These are phyloP conservation scores for Actinia tenebrosa DNA, from an alignment of 64 coral and sea anemone genomes.

Conservation along the genomic window DNA sequence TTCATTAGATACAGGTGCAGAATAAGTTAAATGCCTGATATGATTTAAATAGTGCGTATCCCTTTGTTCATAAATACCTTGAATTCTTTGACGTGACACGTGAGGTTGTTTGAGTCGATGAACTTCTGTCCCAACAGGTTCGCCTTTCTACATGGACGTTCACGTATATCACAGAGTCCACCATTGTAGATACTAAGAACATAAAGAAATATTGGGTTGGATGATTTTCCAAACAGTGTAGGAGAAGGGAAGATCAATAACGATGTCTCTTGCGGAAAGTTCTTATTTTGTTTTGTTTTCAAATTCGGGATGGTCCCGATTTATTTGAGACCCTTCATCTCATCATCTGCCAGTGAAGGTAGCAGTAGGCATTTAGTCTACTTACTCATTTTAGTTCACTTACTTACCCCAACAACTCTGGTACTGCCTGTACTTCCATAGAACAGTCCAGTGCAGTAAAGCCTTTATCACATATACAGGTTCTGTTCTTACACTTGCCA, in stretches of 20 bases:
- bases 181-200: slow-evolving; percentile 28
- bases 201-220: background rate
- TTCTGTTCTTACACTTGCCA: background rate
- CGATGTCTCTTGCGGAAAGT: too few relatives aligned
- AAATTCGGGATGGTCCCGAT: too few relatives aligned
- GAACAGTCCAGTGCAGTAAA: slow-evolving; percentile 25
- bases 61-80: slow-evolving; percentile 5
- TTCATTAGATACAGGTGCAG: too few relatives aligned
- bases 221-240: too few relatives aligned
- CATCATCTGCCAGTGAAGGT: too few relatives aligned
- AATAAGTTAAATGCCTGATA: too few relatives aligned
- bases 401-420: slow-evolving; percentile 22
- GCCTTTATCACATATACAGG: background rate
- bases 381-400: too few relatives aligned
- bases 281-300: too few relatives aligned
- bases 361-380: too few relatives aligned
- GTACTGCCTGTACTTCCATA: background rate
- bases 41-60: too few relatives aligned
- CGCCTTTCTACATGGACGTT: slow-evolving; percentile 55
- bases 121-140: slow-evolving; percentile 44
- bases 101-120: slow-evolving; percentile 42
- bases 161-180: slow-evolving; percentile 50
- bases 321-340: too few relatives aligned
- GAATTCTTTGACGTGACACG: slow-evolving; percentile 46
- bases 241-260: too few relatives aligned